phyloP scores from a whole-genome alignment of 2,113 vertebrate species.

The Pedionomus torquatus region DNA sequence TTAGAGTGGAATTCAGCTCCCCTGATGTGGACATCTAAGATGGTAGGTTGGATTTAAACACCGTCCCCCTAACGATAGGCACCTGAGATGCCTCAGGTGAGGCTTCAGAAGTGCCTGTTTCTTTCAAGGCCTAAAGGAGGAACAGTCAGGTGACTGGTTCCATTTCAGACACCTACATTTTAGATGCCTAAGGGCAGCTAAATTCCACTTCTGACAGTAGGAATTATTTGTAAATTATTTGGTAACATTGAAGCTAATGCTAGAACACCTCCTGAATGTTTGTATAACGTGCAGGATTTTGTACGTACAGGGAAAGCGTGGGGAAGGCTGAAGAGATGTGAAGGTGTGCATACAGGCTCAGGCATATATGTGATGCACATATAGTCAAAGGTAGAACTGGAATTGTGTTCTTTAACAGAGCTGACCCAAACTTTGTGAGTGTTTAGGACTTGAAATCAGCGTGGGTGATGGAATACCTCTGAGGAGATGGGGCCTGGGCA shows the following conservation, averaged over 20 bases:
- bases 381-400: neutral
- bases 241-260: neutral
- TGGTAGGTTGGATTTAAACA: neutral
- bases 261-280: neutral
- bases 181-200: neutral
- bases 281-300: neutral
- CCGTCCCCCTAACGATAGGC: neutral
- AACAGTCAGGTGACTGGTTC: neutral
- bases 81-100: neutral
- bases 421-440: neutral
- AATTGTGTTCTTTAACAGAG: neutral
- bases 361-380: neutral
- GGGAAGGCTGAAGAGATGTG: neutral
- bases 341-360: neutral
- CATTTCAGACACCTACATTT: neutral
- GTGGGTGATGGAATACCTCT: neutral
- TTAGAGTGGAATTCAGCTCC: neutral
- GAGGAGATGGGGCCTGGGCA: neutral
- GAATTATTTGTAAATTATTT: neutral
- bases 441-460: neutral
- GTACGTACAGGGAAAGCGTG: neutral
- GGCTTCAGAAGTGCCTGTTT: neutral
- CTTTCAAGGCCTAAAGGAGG: neutral
- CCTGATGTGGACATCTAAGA: neutral
- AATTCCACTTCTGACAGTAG: neutral